These are phyloP conservation scores for Caenorhabditis virilis DNA, from an alignment of 2,888 invertebrate genomes.

Conservation along the genomic window DNA sequence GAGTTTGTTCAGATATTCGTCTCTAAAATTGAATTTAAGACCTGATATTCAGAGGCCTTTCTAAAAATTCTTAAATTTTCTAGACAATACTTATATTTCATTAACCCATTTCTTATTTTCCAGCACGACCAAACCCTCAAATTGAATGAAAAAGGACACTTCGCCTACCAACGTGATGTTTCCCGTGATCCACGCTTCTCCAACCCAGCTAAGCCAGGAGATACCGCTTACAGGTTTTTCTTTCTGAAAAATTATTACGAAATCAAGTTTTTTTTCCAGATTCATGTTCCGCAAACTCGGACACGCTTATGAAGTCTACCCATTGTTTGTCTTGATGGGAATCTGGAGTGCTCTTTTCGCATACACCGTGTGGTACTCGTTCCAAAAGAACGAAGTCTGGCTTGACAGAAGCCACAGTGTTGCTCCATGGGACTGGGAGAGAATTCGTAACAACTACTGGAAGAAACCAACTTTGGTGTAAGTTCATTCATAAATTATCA, in stretches of 20 bases:
- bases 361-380: constrained; percentile 55
- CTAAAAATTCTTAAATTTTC: background rate
- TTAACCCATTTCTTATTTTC: background rate
- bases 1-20: no score
- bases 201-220: constrained; percentile 62
- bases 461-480: constrained; percentile 58
- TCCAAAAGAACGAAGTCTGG: constrained; percentile 64
- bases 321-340: constrained; percentile 54
- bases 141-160: constrained; percentile 49
- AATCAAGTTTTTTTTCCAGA: constrained; percentile 29
- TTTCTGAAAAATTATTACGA: background rate
- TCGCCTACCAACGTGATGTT: constrained; percentile 61
- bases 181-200: constrained; percentile 60
- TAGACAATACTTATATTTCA: background rate
- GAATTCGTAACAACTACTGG: constrained; percentile 63
- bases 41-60: background rate
- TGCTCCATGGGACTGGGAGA: constrained; percentile 66
- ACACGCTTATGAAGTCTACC: constrained; percentile 65
- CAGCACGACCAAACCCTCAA: constrained; percentile 39
- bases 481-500: no score
- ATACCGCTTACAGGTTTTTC: constrained; percentile 54
- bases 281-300: constrained; percentile 59
- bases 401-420: constrained; percentile 61
- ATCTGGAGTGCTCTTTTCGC: constrained; percentile 57
- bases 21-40: background rate